These are phyloP conservation scores for Oscheius sp. DNA, from an alignment of 2,888 invertebrate genomes.

Conservation along the genomic window DNA sequence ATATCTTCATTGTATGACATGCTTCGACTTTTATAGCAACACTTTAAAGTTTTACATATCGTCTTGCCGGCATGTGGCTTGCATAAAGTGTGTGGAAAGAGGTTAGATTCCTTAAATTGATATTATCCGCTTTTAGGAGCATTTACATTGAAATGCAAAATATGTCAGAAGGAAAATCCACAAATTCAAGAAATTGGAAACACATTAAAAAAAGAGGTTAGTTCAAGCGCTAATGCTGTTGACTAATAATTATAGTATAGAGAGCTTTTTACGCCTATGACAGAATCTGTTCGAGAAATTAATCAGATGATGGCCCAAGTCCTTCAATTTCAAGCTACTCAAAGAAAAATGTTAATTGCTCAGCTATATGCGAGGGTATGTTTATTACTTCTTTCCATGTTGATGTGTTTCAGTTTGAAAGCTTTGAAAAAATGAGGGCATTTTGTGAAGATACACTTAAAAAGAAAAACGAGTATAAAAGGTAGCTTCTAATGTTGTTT, in stretches of 20 bases:
- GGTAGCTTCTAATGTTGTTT: no score
- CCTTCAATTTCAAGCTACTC: constrained; percentile 7
- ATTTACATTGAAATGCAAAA: constrained; percentile 14
- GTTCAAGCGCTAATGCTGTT: no score
- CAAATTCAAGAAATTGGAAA: constrained; percentile 4
- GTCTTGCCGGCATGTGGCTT: constrained; percentile 3
- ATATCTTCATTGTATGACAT: constrained; percentile 14
- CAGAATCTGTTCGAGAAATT: neutral
- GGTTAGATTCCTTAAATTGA: neutral
- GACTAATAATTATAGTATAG: constrained; percentile 6
- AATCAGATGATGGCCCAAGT: neutral
- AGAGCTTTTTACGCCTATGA: constrained; percentile 8
- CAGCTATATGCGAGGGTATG: constrained; percentile 14
- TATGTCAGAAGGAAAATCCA: constrained; percentile 24
- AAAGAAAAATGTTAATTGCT: constrained; percentile 4
- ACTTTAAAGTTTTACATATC: constrained; percentile 19
- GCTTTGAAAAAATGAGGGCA: constrained; percentile 17
- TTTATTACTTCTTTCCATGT: neutral
- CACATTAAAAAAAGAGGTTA: constrained; percentile 8
- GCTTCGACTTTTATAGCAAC: neutral
- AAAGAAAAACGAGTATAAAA: constrained; percentile 20
- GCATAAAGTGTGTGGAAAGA: constrained; percentile 22
- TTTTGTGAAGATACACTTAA: constrained; percentile 14
- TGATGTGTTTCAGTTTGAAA: neutral
- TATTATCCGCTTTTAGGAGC: neutral